phyloP scores from a whole-genome alignment of 2,113 vertebrate genomes.

The Petromus typicus region DNA sequence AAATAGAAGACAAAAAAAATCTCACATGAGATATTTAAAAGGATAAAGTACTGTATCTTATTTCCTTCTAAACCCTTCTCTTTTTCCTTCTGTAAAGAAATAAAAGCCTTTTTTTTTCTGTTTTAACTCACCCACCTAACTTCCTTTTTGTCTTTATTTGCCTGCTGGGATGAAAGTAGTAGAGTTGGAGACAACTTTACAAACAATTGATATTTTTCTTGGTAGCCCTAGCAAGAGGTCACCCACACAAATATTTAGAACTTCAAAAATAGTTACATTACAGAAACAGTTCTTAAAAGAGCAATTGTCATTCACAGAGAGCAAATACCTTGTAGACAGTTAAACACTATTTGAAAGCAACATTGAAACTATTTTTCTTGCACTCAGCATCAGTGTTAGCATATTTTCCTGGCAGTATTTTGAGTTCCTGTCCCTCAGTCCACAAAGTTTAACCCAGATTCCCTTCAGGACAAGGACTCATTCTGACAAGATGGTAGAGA shows the following conservation, averaged over 20 bases:
- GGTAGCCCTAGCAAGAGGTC: not conserved
- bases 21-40: not conserved
- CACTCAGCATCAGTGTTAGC: not conserved
- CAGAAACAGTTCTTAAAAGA: not conserved
- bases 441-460: not conserved
- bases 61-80: not conserved
- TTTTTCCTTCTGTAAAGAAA: not conserved
- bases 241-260: not conserved
- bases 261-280: not conserved
- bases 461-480: not conserved
- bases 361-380: not conserved
- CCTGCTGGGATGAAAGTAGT: not conserved
- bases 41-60: slow-evolving; percentile 1
- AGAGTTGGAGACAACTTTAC: not conserved
- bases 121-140: not conserved
- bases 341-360: not conserved
- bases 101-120: not conserved
- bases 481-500: not conserved
- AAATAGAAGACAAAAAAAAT: not conserved
- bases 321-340: slow-evolving; percentile 14
- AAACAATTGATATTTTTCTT: not conserved
- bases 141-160: not conserved
- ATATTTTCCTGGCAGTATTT: not conserved
- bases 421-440: not conserved
- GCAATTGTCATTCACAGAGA: not conserved